These are phyloP conservation scores for Cephus rjabovi DNA, from an alignment of 2,888 invertebrate genomes.

Conservation along the genomic window DNA sequence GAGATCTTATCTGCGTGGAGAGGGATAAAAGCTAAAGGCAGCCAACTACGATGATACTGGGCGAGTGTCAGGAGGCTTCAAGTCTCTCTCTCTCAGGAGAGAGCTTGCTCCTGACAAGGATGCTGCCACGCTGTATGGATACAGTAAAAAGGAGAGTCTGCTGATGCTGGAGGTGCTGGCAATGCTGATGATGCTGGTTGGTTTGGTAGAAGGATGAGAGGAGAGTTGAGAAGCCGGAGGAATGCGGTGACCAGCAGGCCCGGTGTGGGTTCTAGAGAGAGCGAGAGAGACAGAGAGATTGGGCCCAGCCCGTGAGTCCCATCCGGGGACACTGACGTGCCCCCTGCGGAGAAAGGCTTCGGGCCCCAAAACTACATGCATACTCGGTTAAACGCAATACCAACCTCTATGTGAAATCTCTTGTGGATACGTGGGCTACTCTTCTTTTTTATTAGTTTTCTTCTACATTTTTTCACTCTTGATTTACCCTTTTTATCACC, in stretches of 20 bases:
- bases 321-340: conserved; percentile 60
- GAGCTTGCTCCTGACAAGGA: conserved; percentile 19
- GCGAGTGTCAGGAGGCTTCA: conserved; percentile 56
- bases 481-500: neutral
- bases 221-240: conserved; percentile 36
- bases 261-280: conserved; percentile 23
- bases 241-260: conserved; percentile 62
- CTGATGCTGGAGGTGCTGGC: conserved; percentile 22
- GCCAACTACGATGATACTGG: conserved; percentile 61
- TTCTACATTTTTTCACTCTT: neutral
- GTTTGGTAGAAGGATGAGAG: conserved; percentile 2
- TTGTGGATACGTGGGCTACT: neutral
- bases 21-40: conserved; percentile 60
- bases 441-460: neutral
- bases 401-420: neutral
- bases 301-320: conserved; percentile 43
- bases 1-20: conserved; percentile 59
- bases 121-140: neutral
- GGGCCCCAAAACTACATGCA: neutral
- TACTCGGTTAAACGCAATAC: neutral
- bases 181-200: conserved; percentile 23
- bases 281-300: conserved; percentile 26
- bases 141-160: conserved; percentile 24
- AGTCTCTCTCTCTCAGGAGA: conserved; percentile 12
- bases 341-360: conserved; percentile 55